Evolutionary conservation across 1,140 invertebrate genomes (phyloP).

Genomic region (Drosophila obscura): DNA sequence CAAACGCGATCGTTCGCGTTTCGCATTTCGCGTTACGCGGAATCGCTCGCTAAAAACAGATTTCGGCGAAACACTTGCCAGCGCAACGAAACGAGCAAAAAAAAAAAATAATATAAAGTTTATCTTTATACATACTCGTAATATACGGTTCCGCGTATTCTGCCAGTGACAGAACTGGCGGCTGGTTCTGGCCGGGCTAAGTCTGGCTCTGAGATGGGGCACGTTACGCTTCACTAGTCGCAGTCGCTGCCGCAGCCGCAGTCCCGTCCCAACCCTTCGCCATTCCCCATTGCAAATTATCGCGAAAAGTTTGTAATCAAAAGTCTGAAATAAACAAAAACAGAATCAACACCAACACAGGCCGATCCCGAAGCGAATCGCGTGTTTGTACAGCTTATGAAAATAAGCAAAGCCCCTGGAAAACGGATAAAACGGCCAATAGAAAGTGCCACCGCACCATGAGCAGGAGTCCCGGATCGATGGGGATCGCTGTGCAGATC

Average conservation of each 20-base stretch:
- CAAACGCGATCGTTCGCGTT: no score
- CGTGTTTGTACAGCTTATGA: constrained; percentile 42
- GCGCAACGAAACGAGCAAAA: no score
- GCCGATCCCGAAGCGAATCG: constrained; percentile 8
- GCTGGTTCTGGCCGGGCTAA: constrained; percentile 25
- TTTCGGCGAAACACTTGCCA: no score
- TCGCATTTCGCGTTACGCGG: no score
- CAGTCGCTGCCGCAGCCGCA: no score
- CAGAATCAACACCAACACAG: no score
- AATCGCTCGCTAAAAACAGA: no score
- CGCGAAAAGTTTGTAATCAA: constrained; percentile 1
- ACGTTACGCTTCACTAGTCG: constrained; percentile 46
- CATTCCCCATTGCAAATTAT: no score
- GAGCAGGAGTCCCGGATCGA: constrained; percentile 6
- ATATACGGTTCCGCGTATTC: background rate
- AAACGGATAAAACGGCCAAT: no score
- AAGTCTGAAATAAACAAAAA: constrained; percentile 32
- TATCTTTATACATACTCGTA: no score
- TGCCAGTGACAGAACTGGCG: constrained; percentile 1
- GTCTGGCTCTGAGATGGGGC: constrained; percentile 47
- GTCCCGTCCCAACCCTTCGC: background rate
- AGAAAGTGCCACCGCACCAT: constrained; percentile 1
- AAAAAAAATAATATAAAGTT: no score
- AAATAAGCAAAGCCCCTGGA: constrained; percentile 21
- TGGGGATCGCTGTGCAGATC: constrained; percentile 36